A percentile compares a stretch with the other conserved stretches of the same genome.
Evolutionary conservation across 2,113 vertebrate genomes (phyloP).

Genomic region (Planiliza haematocheilus): DNA sequence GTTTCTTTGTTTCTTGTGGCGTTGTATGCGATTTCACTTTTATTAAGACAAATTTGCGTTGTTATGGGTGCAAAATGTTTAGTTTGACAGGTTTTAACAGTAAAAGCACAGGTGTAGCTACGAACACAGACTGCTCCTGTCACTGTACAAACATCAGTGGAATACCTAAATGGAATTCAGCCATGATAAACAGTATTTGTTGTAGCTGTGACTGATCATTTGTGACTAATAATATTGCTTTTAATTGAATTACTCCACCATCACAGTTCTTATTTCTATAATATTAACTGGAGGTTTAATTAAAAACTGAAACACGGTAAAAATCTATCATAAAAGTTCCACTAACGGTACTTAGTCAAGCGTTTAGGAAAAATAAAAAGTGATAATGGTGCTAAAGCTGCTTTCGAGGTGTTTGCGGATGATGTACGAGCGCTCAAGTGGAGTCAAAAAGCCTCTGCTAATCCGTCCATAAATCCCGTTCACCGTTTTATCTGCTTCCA

Average conservation of each 20-base stretch:
- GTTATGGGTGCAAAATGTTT: slow-evolving; percentile 8
- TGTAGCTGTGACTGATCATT: no score
- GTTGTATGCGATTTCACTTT: slow-evolving; percentile 10
- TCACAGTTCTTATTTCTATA: no score
- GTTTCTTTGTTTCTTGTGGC: not conserved
- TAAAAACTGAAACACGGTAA: no score
- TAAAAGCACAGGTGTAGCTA: not conserved
- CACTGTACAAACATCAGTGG: no score
- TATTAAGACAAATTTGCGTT: slow-evolving; percentile 3
- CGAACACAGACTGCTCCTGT: no score
- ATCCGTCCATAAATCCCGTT: slow-evolving; percentile 19
- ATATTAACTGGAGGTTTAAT: no score
- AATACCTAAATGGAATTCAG: no score
- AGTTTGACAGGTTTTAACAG: not conserved
- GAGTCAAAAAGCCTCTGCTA: slow-evolving; percentile 6
- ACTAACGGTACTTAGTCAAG: no score
- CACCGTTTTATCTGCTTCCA: slow-evolving; percentile 25
- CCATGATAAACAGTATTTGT: no score
- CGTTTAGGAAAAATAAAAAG: not conserved
- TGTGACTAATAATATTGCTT: no score
- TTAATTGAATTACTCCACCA: no score
- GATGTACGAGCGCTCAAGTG: not conserved
- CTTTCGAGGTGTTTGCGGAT: slow-evolving; percentile 1
- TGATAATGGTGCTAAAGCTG: not conserved
- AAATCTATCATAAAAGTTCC: no score